Conservation (phyloP, 2,888 invertebrate genomes). For the Scaptodrosophila latifasciaeformis region DNA sequence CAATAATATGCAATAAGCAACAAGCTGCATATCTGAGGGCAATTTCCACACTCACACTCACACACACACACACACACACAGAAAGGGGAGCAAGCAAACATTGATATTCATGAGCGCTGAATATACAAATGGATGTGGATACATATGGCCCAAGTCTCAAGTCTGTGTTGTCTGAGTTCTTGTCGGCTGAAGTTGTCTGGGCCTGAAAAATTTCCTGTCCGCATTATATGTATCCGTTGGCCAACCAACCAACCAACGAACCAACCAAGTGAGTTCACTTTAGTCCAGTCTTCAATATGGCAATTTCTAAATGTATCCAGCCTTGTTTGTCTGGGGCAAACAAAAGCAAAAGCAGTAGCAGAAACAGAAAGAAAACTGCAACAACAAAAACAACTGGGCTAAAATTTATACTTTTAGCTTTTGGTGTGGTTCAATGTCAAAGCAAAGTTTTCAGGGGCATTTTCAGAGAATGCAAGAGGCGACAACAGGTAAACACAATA, state of each 20-base stretch:
- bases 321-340: slow-evolving; percentile 8
- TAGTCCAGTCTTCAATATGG: no score
- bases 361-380: slow-evolving; percentile 17
- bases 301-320: no score
- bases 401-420: slow-evolving; percentile 4
- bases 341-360: slow-evolving; percentile 16
- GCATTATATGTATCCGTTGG: neutral
- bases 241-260: no score
- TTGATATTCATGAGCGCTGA: no score
- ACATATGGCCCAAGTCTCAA: no score
- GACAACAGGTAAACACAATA: no score
- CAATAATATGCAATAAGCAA: slow-evolving; percentile 8
- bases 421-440: neutral
- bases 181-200: slow-evolving; percentile 33
- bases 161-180: slow-evolving; percentile 20
- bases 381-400: slow-evolving; percentile 31
- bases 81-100: neutral
- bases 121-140: no score
- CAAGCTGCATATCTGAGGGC: slow-evolving; percentile 3
- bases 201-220: slow-evolving; percentile 5
- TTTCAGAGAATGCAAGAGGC: no score
- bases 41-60: no score
- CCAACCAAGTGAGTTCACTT: no score
- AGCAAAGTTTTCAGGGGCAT: no score
- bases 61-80: neutral